Evolutionary conservation across 1,140 invertebrate genomes (phyloP), one percentile per base, ranked within the genome.

Genomic region (Drosophila pandora): DNA sequence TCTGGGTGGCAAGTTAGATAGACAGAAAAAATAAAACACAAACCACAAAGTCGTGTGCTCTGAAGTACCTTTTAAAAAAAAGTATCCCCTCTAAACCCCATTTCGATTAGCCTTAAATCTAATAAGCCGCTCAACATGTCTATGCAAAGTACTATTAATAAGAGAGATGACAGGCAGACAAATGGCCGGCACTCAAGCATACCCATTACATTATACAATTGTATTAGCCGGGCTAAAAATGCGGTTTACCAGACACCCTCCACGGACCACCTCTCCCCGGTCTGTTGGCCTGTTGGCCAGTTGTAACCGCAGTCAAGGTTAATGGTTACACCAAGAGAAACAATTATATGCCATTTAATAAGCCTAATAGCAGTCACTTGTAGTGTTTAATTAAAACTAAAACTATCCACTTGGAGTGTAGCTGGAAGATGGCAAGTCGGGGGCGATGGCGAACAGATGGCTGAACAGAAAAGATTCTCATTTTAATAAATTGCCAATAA

Each of bases 301-400:
- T 68, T 82, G 79, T 68, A 82, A 74, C 69, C 79, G 75, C 79
- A 70, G 54, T 62, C 75, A 83, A 83, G 79, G 79, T 71, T 65
- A 62, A 79, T 53, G 57, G 52, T 56, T 69, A 67, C 41, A 43
- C n/a, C 8, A 13, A 43, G 41, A 13, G 41, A 43, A 43, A 43
- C n/a, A 43, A 37, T 37, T 37, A 37, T 12, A 10, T 4, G 41
- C 41, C 6, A 43, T 43, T 43, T 43, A 43, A 43, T 17, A n/a
- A 37, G 3, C 34, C 3, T 37, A 12, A 37, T 37, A 12, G 34
- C 34, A 3, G 12, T 12, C 10, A n/a, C 3, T 3, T 10, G 4
- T 3, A 21, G 41, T 21, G 5, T 21, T 6, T 0, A 43, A 5
- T 43, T 37, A 2, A n/a, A 37, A 37, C 8, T 37, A 4, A 12